Conservation (phyloP, 2,888 invertebrate genomes). For the Gastrophysa polygoni region DNA sequence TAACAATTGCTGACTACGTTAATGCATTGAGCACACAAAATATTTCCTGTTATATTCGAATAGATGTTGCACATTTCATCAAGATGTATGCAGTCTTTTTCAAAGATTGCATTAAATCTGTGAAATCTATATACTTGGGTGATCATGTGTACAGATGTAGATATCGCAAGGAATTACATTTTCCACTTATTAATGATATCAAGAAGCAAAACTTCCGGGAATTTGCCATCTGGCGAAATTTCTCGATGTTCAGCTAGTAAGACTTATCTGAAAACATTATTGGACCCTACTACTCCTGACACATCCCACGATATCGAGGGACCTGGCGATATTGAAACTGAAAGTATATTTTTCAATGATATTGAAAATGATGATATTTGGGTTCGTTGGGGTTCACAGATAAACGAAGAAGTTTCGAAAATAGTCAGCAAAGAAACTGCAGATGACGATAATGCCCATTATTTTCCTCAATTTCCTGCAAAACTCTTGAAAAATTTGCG, state of each 20-base stretch:
- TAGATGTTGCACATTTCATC: constrained; percentile 8
- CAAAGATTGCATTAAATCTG: background rate
- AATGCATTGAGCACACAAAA: background rate
- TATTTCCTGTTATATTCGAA: background rate
- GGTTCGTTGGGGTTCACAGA: background rate
- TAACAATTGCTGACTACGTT: background rate
- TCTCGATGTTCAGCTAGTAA: background rate
- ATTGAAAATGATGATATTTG: background rate
- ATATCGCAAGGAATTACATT: background rate
- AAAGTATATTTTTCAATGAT: background rate
- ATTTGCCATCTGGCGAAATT: background rate
- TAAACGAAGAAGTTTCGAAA: background rate
- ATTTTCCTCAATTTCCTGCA: background rate
- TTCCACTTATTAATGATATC: background rate
- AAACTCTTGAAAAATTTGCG: background rate
- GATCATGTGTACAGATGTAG: background rate
- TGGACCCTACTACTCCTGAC: background rate
- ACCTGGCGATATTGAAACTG: background rate
- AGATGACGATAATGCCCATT: constrained; percentile 11
- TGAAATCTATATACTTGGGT: background rate
- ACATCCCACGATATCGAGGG: background rate
- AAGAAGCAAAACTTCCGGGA: constrained; percentile 1
- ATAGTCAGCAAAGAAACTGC: background rate
- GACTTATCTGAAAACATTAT: background rate
- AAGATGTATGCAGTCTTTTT: constrained; percentile 6